Conservation (phyloP, 1,140 invertebrate genomes). For the Conus ventricosus region DNA sequence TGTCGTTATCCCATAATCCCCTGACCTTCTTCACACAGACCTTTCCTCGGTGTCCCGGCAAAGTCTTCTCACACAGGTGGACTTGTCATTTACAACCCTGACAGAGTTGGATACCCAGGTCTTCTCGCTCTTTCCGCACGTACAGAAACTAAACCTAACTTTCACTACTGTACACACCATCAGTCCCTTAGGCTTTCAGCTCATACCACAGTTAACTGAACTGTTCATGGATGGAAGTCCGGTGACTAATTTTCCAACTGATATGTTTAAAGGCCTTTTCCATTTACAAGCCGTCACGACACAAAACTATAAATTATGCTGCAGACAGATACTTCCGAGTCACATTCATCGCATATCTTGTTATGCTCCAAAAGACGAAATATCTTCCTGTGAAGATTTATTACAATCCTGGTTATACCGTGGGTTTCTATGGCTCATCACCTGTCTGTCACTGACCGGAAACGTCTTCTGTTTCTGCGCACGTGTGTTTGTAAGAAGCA, state of each 20-base stretch:
- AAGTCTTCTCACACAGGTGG: background rate
- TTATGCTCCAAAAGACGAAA: conserved; percentile 37
- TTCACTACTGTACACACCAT: background rate
- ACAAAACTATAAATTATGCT: conserved; percentile 51
- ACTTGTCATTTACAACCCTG: conserved; percentile 5
- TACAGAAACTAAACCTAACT: conserved; percentile 19
- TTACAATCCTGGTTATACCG: conserved; percentile 39
- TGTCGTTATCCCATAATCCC: conserved; percentile 21
- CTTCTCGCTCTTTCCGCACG: background rate
- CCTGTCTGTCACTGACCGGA: conserved; percentile 45
- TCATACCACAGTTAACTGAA: background rate
- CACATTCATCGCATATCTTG: background rate
- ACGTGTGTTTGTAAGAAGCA: conserved; percentile 34
- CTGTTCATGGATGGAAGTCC: conserved; percentile 28
- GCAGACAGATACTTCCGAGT: conserved; percentile 34
- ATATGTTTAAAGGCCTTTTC: conserved; percentile 32
- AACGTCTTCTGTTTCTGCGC: conserved; percentile 50
- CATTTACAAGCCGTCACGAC: conserved; percentile 27
- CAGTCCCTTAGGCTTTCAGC: conserved; percentile 21
- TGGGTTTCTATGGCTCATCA: conserved; percentile 47
- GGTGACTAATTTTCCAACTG: conserved; percentile 25
- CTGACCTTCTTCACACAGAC: background rate
- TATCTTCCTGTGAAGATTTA: conserved; percentile 56
- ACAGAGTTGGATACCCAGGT: background rate
- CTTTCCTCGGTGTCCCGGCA: conserved; percentile 13